These are phyloP conservation scores for Neodontobutis hainanensis DNA, from an alignment of 2,113 vertebrate species.

Conservation along the genomic window DNA sequence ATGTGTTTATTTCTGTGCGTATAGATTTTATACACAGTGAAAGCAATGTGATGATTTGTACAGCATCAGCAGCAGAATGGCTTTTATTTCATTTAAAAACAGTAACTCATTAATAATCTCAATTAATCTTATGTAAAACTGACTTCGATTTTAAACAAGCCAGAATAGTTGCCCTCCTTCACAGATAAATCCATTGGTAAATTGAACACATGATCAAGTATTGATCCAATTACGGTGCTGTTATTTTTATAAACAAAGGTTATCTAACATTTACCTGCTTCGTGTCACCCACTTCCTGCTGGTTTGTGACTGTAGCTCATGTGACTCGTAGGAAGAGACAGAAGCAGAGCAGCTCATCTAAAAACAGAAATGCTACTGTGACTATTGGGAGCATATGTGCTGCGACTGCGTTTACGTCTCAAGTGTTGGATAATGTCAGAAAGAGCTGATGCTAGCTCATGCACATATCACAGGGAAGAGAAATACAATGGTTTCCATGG, in stretches of 20 bases:
- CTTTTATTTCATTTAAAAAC: too few relatives aligned
- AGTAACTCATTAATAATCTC: neutral
- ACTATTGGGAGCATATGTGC: constrained; percentile 37
- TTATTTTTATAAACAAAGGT: constrained; percentile 7
- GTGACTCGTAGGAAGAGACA: too few relatives aligned
- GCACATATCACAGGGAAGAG: constrained; percentile 74
- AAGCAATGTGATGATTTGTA: too few relatives aligned
- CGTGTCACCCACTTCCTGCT: neutral
- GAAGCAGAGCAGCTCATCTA: neutral
- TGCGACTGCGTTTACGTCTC: constrained; percentile 67
- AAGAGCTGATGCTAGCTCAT: constrained; percentile 79
- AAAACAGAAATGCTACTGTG: neutral
- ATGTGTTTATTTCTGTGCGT: constrained; percentile 2
- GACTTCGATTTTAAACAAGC: neutral
- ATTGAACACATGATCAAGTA: constrained; percentile 22
- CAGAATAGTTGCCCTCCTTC: constrained; percentile 27
- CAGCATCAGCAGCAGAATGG: too few relatives aligned
- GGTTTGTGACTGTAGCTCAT: neutral
- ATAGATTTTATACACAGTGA: constrained; percentile 17
- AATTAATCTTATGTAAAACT: constrained; percentile 27
- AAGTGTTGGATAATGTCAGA: constrained; percentile 80
- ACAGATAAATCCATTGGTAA: constrained; percentile 34
- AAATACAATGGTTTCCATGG: constrained; percentile 81
- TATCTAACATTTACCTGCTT: neutral
- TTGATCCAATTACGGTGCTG: constrained; percentile 20